These are phyloP conservation scores for Drosophila paranaensis DNA, from an alignment of 2,888 invertebrate genomes.

Conservation along the genomic window DNA sequence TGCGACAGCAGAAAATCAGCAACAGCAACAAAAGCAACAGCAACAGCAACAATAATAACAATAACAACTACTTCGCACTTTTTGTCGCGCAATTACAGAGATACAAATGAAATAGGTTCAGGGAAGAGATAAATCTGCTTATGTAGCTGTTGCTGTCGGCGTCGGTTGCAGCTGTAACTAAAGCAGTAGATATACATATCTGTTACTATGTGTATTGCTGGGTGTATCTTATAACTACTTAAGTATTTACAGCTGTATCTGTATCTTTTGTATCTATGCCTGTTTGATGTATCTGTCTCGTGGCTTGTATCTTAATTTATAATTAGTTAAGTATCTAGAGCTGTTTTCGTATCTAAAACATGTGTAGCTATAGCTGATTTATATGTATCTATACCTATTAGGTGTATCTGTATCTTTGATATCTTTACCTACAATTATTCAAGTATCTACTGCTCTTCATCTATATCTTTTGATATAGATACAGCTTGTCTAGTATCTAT, in stretches of 20 bases:
- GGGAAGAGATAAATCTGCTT: conserved; percentile 54
- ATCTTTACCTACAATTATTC: too few species aligned
- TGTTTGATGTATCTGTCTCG: background rate
- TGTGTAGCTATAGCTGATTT: too few species aligned
- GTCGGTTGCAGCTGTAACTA: conserved; percentile 1
- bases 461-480: background rate
- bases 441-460: too few species aligned
- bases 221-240: background rate
- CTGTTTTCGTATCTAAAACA: too few species aligned
- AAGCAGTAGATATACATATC: background rate
- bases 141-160: conserved; percentile 21
- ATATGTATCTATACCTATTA: background rate
- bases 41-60: conserved; percentile 25
- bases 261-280: background rate
- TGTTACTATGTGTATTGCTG: background rate
- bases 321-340: too few species aligned
- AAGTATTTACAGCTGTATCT: background rate
- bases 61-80: conserved; percentile 58
- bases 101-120: conserved; percentile 28
- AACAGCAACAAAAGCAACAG: conserved; percentile 1
- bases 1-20: conserved; percentile 46
- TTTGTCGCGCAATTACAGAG: conserved; percentile 66
- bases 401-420: too few species aligned
- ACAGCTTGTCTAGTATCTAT: too few species aligned
- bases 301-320: background rate